phyloP scores from a whole-genome alignment of 2,113 vertebrate species.

The Spermophilus dauricus region DNA sequence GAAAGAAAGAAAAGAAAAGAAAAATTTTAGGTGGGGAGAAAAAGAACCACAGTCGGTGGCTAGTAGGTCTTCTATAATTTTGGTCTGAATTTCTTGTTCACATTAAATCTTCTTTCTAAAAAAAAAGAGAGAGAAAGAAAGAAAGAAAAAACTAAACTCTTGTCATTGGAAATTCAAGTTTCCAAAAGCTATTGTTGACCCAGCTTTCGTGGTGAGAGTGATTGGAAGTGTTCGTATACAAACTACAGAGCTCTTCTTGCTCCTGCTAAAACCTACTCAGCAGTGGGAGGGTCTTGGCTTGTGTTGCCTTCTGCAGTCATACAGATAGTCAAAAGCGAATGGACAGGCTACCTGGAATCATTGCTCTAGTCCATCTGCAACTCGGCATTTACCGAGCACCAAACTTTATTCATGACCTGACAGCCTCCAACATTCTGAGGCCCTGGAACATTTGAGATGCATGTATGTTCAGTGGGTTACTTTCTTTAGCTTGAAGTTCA shows the following conservation, averaged over 20 bases:
- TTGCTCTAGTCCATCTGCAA: not conserved
- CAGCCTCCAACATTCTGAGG: not conserved
- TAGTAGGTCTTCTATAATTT: not conserved
- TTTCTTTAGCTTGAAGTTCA: slow-evolving; percentile 16
- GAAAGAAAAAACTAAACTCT: not conserved
- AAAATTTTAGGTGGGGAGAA: not conserved
- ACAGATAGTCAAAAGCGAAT: not conserved
- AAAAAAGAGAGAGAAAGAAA: too few relatives aligned
- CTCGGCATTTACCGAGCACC: not conserved
- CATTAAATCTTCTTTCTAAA: not conserved
- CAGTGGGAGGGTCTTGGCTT: not conserved
- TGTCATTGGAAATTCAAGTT: not conserved
- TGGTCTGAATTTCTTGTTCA: not conserved
- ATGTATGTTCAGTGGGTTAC: not conserved
- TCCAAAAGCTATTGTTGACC: not conserved
- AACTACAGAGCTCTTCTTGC: not conserved
- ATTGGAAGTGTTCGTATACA: not conserved
- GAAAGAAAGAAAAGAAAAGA: too few relatives aligned
- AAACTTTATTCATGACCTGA: not conserved
- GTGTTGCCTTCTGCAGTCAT: not conserved
- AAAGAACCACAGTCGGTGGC: not conserved
- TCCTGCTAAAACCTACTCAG: not conserved
- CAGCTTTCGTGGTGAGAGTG: not conserved
- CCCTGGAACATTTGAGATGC: not conserved
- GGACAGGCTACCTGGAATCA: not conserved